A percentile compares a stretch with the other conserved stretches of the same genome.
phyloP scores from a whole-genome alignment of 2,113 vertebrate genomes.

The Macaca fascicularis region DNA sequence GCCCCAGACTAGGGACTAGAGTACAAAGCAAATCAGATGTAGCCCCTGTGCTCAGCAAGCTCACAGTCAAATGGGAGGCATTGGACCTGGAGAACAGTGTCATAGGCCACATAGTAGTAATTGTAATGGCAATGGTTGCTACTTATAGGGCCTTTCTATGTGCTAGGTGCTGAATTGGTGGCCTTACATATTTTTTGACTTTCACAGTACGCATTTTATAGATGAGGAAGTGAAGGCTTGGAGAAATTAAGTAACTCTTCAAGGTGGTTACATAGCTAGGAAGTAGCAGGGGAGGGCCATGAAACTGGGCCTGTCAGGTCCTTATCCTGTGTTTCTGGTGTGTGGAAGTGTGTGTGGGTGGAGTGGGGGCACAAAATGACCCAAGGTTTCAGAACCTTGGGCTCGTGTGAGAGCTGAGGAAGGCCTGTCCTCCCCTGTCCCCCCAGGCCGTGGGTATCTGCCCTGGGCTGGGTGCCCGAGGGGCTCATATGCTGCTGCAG shows the following conservation, averaged over 20 bases:
- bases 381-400: background rate
- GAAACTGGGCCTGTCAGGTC: background rate
- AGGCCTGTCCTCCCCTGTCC: fast-evolving
- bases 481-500: constrained; percentile 97
- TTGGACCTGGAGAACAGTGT: background rate
- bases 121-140: background rate
- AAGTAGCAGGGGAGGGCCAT: background rate
- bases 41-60: background rate
- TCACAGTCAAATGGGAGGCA: background rate
- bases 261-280: background rate
- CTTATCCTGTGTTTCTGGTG: background rate
- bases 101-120: background rate
- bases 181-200: background rate
- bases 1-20: background rate
- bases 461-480: constrained; percentile 89
- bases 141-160: background rate
- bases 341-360: background rate
- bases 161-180: background rate
- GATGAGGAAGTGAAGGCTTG: background rate
- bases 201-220: background rate
- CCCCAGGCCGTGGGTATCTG: constrained; percentile 86
- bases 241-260: background rate
- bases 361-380: background rate
- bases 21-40: background rate
- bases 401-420: background rate